These are phyloP conservation scores for Aurelia coerulea DNA, from an alignment of 30 jellyfish, hydroid and myxozoan genomes.

Conservation along the genomic window DNA sequence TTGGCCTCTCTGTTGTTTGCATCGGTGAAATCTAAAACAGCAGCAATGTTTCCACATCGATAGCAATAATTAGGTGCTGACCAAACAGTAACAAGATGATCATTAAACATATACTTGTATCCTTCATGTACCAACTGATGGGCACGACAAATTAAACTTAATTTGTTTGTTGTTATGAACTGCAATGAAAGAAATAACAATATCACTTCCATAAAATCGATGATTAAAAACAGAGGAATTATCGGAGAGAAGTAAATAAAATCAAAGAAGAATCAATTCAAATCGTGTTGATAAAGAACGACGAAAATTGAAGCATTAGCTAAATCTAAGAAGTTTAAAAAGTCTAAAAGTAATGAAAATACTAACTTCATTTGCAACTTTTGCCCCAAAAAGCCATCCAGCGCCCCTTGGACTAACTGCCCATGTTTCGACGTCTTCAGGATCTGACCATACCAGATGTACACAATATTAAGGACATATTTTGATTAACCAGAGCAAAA, in stretches of 20 bases:
- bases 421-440: slow-evolving; percentile 97
- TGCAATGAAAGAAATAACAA: slow-evolving; percentile 17
- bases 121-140: slow-evolving; percentile 99
- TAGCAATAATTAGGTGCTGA: slow-evolving; percentile 99
- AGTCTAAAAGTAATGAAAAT: neutral
- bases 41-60: slow-evolving; percentile 98
- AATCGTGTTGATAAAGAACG: neutral
- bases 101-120: slow-evolving; percentile 93
- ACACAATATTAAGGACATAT: slow-evolving; percentile 44
- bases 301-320: neutral
- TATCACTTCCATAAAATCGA: too few relatives aligned
- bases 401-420: slow-evolving; percentile 99
- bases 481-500: neutral
- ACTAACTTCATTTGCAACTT: slow-evolving; percentile 92
- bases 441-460: slow-evolving; percentile 99
- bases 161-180: slow-evolving; percentile 79
- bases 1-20: slow-evolving; percentile 83
- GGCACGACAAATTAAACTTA: slow-evolving; percentile 95
- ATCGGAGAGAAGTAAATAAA: too few relatives aligned
- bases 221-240: too few relatives aligned
- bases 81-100: slow-evolving; percentile 96
- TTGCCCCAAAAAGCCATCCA: slow-evolving; percentile 98
- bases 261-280: neutral
- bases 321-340: neutral
- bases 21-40: slow-evolving; percentile 87